phyloP scores from a whole-genome alignment of 2,113 vertebrate genomes.

The Anguilla rostrata region DNA sequence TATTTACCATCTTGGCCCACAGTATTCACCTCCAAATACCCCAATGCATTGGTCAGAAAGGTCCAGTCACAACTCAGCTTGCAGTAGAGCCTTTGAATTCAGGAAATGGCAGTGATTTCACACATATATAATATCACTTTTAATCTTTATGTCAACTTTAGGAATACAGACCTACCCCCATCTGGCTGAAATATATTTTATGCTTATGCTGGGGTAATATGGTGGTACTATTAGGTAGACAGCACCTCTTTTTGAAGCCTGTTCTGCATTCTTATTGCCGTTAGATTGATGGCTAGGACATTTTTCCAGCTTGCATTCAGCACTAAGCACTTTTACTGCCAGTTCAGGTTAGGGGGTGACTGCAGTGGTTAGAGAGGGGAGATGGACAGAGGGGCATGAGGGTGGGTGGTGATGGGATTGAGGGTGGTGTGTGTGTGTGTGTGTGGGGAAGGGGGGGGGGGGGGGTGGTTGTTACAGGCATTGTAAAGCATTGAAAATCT shows the following conservation, averaged over 20 bases:
- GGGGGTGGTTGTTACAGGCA: constrained; percentile 1
- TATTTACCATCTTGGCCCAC: no score
- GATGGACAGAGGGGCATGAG: not conserved
- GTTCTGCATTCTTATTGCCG: constrained; percentile 33
- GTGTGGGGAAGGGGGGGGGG: not conserved
- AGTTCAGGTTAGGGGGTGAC: constrained; percentile 7
- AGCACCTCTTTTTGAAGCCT: constrained; percentile 35
- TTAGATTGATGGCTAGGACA: constrained; percentile 24
- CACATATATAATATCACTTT: no score
- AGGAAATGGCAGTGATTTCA: no score
- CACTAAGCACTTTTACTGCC: constrained; percentile 30
- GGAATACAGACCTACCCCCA: not conserved
- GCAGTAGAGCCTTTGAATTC: no score
- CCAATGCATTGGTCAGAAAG: no score
- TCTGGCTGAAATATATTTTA: not conserved
- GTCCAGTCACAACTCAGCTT: no score
- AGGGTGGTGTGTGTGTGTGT: constrained; percentile 2
- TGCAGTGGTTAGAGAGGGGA: not conserved
- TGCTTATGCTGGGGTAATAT: not conserved
- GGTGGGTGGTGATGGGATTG: constrained; percentile 13
- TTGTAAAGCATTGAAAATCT: constrained; percentile 40
- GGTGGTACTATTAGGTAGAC: constrained; percentile 21
- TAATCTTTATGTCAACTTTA: no score
- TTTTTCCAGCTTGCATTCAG: constrained; percentile 15
- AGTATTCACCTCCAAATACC: no score